Percentiles rank a stretch among this genome's conserved stretches.
phyloP scores from a whole-genome alignment of 2,797 vertebrate genomes.

The Syncerus caffer region DNA sequence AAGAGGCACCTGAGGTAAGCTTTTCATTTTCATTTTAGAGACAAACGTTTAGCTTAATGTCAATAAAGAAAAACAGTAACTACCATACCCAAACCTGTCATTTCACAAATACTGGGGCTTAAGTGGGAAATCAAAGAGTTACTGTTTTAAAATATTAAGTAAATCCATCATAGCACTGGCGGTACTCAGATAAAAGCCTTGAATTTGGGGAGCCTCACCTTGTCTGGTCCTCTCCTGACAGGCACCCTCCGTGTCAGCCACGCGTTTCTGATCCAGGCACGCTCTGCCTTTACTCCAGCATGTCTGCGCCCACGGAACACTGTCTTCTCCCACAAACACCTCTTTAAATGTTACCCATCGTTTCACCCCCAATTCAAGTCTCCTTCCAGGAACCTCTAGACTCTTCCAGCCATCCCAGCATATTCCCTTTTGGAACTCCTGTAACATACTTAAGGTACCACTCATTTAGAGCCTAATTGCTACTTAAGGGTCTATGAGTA shows the following conservation, averaged over 20 bases:
- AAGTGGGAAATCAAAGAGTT: background rate
- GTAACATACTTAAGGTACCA: background rate
- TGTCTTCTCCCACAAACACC: background rate
- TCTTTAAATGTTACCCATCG: background rate
- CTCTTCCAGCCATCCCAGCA: background rate
- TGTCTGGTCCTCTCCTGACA: background rate
- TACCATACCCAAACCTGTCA: background rate
- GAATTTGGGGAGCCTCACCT: background rate
- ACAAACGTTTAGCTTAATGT: background rate
- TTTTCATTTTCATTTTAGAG: background rate
- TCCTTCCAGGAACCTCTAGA: constrained; percentile 17
- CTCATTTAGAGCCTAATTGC: background rate
- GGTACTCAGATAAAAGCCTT: background rate
- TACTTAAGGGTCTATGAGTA: background rate
- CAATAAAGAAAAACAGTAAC: background rate
- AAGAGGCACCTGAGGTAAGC: background rate
- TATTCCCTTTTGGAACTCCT: background rate
- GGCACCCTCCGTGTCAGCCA: background rate
- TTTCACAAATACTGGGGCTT: background rate
- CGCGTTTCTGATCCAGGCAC: background rate
- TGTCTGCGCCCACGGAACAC: accelerated
- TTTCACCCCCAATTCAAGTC: background rate
- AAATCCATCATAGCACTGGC: background rate
- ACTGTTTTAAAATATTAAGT: background rate
- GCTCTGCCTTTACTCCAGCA: background rate